Conservation (phyloP, 2,113 vertebrate species). For the Pungitius pungitius region DNA sequence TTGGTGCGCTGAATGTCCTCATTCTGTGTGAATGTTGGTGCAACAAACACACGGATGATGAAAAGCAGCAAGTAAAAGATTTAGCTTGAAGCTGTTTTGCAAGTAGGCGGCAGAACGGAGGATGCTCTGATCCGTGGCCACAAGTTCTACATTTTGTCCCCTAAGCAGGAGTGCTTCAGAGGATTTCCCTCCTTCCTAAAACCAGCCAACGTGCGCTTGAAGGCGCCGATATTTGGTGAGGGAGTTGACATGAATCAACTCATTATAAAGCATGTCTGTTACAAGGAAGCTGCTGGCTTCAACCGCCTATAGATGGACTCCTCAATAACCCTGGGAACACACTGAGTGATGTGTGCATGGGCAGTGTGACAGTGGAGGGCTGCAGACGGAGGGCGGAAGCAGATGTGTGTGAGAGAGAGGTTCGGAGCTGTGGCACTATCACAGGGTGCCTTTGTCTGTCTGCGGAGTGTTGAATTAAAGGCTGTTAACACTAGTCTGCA, state of each 20-base stretch:
- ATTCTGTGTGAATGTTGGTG: conserved; percentile 36
- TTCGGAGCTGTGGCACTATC: conserved; percentile 71
- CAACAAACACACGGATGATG: conserved; percentile 15
- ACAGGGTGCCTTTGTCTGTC: conserved; percentile 76
- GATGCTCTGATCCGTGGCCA: conserved; percentile 26
- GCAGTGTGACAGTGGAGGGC: conserved; percentile 63
- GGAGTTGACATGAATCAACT: conserved; percentile 42
- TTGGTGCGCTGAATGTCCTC: conserved; percentile 25
- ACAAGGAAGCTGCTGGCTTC: conserved; percentile 47
- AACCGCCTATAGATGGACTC: conserved; percentile 70
- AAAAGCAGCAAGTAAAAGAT: conserved; percentile 27
- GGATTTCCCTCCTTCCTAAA: neutral
- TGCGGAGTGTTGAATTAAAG: conserved; percentile 75
- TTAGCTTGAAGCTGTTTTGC: conserved; percentile 19
- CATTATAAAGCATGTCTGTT: conserved; percentile 41
- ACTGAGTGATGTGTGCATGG: conserved; percentile 74
- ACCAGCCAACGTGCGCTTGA: neutral
- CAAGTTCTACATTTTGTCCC: conserved; percentile 1
- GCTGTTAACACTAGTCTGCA: conserved; percentile 70
- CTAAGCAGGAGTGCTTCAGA: conserved; percentile 8
- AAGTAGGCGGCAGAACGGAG: neutral
- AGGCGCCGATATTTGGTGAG: conserved; percentile 9
- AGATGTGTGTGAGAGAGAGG: conserved; percentile 76
- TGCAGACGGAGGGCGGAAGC: conserved; percentile 73
- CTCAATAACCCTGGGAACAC: conserved; percentile 70